Percentiles rank a stretch among this genome's conserved stretches.
Conservation (phyloP, 1,140 invertebrate genomes). For the Theocolax elegans region DNA sequence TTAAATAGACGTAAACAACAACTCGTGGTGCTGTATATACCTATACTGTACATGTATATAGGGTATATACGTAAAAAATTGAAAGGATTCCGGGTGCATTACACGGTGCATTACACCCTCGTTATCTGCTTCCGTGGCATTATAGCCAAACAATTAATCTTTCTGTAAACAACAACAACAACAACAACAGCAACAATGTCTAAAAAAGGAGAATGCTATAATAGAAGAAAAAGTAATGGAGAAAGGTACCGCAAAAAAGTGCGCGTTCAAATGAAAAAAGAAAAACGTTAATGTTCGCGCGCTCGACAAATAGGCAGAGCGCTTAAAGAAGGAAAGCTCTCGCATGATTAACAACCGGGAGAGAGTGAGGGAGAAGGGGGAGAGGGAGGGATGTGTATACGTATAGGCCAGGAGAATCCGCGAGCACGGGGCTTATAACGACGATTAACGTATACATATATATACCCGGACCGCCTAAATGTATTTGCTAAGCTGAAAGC, state of each 20-base stretch:
- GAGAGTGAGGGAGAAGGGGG: background rate
- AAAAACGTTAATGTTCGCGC: background rate
- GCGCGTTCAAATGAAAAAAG: background rate
- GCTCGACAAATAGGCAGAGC: background rate
- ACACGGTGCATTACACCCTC: no score
- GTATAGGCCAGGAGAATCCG: background rate
- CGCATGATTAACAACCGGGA: background rate
- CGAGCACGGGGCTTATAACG: constrained; percentile 9
- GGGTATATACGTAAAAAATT: no score
- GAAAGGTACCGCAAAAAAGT: background rate
- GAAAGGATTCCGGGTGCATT: no score
- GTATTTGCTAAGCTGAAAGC: constrained; percentile 41
- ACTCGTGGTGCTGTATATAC: no score
- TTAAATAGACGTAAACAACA: no score
- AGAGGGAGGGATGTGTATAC: background rate
- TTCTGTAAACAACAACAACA: background rate
- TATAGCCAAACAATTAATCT: no score
- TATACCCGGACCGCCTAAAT: constrained; percentile 3
- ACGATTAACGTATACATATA: constrained; percentile 26
- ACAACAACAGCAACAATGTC: background rate
- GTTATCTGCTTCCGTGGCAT: no score
- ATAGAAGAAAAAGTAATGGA: no score
- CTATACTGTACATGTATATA: no score
- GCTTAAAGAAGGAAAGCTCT: background rate
- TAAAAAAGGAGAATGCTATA: background rate